These are phyloP conservation scores for Coremacera marginata DNA, from an alignment of 2,888 invertebrate species.

Conservation along the genomic window DNA sequence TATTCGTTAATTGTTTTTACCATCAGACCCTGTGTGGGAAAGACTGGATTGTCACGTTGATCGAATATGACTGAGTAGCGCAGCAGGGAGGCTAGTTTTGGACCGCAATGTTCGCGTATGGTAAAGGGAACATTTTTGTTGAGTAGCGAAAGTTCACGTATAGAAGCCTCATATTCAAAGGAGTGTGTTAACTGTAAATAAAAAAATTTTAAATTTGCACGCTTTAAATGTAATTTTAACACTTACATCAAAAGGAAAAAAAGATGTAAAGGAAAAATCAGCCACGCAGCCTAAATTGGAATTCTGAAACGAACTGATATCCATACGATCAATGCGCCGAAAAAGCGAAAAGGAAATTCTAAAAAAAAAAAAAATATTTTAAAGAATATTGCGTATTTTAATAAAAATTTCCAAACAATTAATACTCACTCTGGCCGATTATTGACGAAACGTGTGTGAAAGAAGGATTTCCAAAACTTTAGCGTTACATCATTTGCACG, in stretches of 20 bases:
- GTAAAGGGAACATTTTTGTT: conserved; percentile 83
- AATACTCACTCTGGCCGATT: conserved; percentile 75
- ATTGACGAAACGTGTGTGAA: conserved; percentile 74
- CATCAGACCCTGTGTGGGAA: conserved; percentile 81
- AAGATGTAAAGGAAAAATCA: conserved; percentile 77
- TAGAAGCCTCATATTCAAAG: conserved; percentile 88
- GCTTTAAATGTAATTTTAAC: conserved; percentile 51
- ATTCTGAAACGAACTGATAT: conserved; percentile 78
- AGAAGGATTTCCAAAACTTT: conserved; percentile 86
- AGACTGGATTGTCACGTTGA: conserved; percentile 82
- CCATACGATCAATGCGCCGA: conserved; percentile 72
- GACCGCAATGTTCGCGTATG: conserved; percentile 86
- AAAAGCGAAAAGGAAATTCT: conserved; percentile 81
- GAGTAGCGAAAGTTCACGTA: conserved; percentile 82
- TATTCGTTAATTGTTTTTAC: conserved; percentile 84
- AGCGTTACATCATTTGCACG: conserved; percentile 85
- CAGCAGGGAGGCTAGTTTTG: conserved; percentile 88
- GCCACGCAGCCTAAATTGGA: conserved; percentile 82
- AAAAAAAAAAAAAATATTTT: conserved; percentile 46
- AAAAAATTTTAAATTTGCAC: background rate
- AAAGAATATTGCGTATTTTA: conserved; percentile 2
- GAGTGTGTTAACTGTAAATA: conserved; percentile 80
- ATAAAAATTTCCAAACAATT: background rate
- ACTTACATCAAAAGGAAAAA: conserved; percentile 71
- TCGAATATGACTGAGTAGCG: conserved; percentile 85